phyloP scores from a whole-genome alignment of 2,797 vertebrate genomes.

The Squalus acanthias region DNA sequence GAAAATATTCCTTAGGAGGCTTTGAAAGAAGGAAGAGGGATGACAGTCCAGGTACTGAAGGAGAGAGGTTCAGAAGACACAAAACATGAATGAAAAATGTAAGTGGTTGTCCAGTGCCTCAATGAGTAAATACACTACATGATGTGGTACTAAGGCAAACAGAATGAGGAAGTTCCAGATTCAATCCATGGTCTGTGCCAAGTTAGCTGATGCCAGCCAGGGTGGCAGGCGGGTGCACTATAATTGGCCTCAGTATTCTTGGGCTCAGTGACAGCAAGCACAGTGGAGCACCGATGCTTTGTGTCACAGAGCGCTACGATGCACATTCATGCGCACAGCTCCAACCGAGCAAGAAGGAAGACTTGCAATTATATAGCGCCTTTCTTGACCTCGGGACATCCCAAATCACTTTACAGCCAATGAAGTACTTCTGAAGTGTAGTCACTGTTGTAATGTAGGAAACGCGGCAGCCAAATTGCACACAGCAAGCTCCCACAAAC shows the following conservation, averaged over 20 bases:
- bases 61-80: background rate
- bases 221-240: background rate
- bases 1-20: background rate
- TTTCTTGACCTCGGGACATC: too few relatives aligned
- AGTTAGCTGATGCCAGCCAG: background rate
- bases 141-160: background rate
- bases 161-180: background rate
- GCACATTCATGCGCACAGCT: background rate
- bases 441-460: too few relatives aligned
- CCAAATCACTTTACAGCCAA: too few relatives aligned
- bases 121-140: background rate
- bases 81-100: background rate
- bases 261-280: background rate
- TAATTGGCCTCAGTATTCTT: background rate
- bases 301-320: background rate
- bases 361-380: too few relatives aligned
- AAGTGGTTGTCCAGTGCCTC: background rate
- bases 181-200: background rate
- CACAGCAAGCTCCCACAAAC: too few relatives aligned
- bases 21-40: background rate
- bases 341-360: background rate
- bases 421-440: too few relatives aligned
- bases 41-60: background rate
- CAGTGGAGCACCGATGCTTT: background rate
- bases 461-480: too few relatives aligned